These are phyloP conservation scores for Poecilia latipinna DNA, from an alignment of 2,113 vertebrate genomes.

Conservation along the genomic window DNA sequence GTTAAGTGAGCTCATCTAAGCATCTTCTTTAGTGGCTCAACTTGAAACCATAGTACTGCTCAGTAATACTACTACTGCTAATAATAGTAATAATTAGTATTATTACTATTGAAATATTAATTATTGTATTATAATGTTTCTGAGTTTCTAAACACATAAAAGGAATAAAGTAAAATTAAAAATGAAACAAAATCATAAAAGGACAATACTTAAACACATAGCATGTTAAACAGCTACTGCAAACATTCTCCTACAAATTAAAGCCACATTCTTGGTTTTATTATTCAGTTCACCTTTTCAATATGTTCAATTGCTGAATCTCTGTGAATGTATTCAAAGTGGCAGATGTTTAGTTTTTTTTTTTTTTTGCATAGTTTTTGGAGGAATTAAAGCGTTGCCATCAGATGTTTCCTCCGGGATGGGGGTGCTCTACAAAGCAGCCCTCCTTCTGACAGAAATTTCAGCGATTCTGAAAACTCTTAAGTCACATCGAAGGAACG, in stretches of 20 bases:
- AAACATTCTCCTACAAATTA: background rate
- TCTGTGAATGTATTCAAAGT: conserved; percentile 15
- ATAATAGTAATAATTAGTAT: no score
- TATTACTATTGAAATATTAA: no score
- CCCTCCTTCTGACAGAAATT: conserved; percentile 58
- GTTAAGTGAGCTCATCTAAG: no score
- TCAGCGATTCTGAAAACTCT: conserved; percentile 63
- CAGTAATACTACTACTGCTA: no score
- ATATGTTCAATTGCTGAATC: background rate
- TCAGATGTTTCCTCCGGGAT: conserved; percentile 47
- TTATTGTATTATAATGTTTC: no score
- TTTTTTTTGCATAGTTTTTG: conserved; percentile 7
- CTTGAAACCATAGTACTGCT: no score
- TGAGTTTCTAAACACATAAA: no score
- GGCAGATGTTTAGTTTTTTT: conserved; percentile 15
- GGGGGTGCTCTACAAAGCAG: conserved; percentile 51
- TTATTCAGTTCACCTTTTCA: background rate
- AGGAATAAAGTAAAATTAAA: no score
- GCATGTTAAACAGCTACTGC: background rate
- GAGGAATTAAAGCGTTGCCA: conserved; percentile 68
- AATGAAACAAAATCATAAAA: no score
- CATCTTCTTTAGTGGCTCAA: no score
- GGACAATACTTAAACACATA: no score
- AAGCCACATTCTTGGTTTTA: background rate
- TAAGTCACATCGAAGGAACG: conserved; percentile 42